A percentile compares a stretch with the other conserved stretches of the same genome.
Conservation (phyloP, 2,797 vertebrate genomes). For the Lemur catta region DNA sequence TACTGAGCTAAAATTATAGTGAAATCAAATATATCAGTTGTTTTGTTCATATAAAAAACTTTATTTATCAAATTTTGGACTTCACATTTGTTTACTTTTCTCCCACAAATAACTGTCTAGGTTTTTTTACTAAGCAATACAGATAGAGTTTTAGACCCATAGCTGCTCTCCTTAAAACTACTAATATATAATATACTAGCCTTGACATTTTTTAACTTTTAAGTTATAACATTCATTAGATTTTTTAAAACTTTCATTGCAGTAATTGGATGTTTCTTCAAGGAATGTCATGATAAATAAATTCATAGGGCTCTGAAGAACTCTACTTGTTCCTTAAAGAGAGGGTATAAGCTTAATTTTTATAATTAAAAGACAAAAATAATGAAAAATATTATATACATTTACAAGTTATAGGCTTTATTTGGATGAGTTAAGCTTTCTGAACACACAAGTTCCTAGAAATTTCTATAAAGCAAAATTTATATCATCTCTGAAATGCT, state of each 20-base stretch:
- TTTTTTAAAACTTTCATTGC: background rate
- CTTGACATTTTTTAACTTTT: background rate
- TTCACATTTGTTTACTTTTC: constrained; percentile 57
- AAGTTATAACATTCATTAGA: background rate
- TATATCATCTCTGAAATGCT: background rate
- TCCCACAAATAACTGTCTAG: constrained; percentile 41
- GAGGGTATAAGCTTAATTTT: background rate
- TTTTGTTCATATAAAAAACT: constrained; percentile 60
- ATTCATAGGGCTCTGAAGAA: background rate
- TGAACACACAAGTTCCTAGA: background rate
- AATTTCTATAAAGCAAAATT: background rate
- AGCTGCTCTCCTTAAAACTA: background rate
- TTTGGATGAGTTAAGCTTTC: background rate
- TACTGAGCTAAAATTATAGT: constrained; percentile 69
- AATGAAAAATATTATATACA: background rate
- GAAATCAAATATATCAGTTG: constrained; percentile 71
- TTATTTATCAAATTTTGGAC: constrained; percentile 56
- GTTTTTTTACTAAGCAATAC: constrained; percentile 5
- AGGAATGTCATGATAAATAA: background rate
- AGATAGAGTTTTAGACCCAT: background rate
- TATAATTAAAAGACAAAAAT: background rate
- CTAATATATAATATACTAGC: background rate
- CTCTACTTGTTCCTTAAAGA: background rate
- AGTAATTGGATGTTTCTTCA: background rate
- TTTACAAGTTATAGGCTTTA: background rate